Evolutionary conservation across 1,140 invertebrate genomes (phyloP).

Genomic region (Reticulitermes speratus): DNA sequence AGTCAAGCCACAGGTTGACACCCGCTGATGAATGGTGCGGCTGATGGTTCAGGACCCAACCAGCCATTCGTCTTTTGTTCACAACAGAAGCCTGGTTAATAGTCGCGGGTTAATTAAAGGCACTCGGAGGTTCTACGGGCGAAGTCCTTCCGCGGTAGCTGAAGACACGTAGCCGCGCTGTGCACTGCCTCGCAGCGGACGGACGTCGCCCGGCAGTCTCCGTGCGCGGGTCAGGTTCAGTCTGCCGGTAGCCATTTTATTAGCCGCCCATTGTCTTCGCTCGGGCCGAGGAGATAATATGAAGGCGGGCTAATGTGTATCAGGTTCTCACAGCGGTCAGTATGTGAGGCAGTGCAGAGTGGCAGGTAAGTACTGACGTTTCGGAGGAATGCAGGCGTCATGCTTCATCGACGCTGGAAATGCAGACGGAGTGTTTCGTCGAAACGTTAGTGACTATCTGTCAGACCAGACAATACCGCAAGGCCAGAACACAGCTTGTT

Average conservation of each 20-base stretch:
- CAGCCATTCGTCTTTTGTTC: not conserved
- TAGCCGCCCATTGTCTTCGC: not conserved
- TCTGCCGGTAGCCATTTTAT: not conserved
- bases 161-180: not conserved
- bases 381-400: too few species aligned
- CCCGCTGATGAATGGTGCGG: not conserved
- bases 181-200: not conserved
- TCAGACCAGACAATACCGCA: too few species aligned
- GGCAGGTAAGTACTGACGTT: too few species aligned
- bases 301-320: too few species aligned
- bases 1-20: not conserved
- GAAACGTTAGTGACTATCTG: too few species aligned
- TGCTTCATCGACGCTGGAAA: too few species aligned
- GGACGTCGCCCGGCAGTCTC: not conserved
- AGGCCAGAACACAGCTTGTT: too few species aligned
- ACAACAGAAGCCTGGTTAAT: slow-evolving; percentile 12
- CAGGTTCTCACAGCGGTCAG: too few species aligned
- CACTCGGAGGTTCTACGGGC: not conserved
- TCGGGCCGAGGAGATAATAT: too few species aligned
- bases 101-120: slow-evolving; percentile 11
- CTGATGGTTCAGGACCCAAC: not conserved
- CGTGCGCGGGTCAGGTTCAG: not conserved
- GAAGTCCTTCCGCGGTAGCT: not conserved
- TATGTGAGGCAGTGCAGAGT: too few species aligned
- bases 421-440: too few species aligned